These are phyloP conservation scores for Tenthredo livida DNA, from an alignment of 2,888 invertebrate species.

Conservation along the genomic window DNA sequence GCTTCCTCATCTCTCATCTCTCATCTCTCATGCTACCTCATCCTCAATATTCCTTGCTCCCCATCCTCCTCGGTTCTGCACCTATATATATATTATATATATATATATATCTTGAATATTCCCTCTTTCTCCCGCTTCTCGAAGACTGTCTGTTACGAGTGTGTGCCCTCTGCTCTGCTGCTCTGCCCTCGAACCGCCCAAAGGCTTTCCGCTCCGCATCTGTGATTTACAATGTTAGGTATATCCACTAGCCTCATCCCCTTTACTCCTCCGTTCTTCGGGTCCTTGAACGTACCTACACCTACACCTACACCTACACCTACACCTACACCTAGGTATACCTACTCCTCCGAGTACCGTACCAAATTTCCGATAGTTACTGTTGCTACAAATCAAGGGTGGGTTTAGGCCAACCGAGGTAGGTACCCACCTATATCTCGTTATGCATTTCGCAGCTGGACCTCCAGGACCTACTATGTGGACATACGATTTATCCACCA, in stretches of 20 bases:
- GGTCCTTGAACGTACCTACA: not conserved
- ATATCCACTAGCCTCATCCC: not conserved
- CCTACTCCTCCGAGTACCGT: not conserved
- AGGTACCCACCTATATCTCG: not conserved
- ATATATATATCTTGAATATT: not conserved
- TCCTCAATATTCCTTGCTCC: slow-evolving; percentile 14
- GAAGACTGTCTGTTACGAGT: slow-evolving; percentile 1
- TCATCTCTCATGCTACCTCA: not conserved
- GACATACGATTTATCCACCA: not conserved
- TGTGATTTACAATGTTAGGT: slow-evolving; percentile 40
- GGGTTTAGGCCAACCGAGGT: not conserved
- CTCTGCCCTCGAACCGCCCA: slow-evolving; percentile 33
- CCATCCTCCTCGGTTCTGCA: not conserved
- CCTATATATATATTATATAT: not conserved
- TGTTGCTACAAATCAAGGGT: slow-evolving; percentile 31
- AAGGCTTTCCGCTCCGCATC: slow-evolving; percentile 38
- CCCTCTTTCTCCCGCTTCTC: not conserved
- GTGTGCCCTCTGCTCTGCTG: not conserved
- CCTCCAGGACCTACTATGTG: not conserved
- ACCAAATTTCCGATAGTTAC: slow-evolving; percentile 43
- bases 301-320: not conserved
- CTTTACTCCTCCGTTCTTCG: not conserved
- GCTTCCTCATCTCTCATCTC: slow-evolving; percentile 3
- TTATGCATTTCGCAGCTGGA: slow-evolving; percentile 2
- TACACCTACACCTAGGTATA: too few relatives aligned